Percentiles rank a stretch among this genome's conserved stretches.
These are phyloP conservation scores for Enteromius mattozi DNA, from an alignment of 2,797 vertebrate genomes.

Conservation along the genomic window DNA sequence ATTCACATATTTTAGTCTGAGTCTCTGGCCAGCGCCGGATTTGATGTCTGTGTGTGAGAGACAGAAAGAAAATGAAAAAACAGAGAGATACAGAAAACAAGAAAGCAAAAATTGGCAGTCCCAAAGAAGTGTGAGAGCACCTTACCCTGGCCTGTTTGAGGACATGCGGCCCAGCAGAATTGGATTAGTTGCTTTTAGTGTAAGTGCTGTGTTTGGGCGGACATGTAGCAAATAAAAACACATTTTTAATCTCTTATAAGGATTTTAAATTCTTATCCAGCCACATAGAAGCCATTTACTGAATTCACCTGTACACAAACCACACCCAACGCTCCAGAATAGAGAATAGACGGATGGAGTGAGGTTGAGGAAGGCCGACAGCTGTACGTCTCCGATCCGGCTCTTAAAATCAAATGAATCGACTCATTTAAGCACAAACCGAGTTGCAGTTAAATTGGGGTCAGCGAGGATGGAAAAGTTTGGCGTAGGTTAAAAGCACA, in stretches of 20 bases:
- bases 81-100: not conserved
- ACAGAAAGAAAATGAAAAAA: not conserved
- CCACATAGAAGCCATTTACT: constrained; percentile 41
- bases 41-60: constrained; percentile 23
- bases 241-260: constrained; percentile 52
- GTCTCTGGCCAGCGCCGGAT: constrained; percentile 1
- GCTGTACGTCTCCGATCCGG: not conserved
- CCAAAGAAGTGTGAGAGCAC: constrained; percentile 8
- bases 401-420: constrained; percentile 16
- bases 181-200: constrained; percentile 44
- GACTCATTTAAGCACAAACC: constrained; percentile 26
- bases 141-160: constrained; percentile 23
- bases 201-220: constrained; percentile 38
- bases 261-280: constrained; percentile 41
- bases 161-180: constrained; percentile 23
- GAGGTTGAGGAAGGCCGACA: constrained; percentile 10
- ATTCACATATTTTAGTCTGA: constrained; percentile 42
- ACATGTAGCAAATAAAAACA: constrained; percentile 38
- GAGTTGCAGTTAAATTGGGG: constrained; percentile 45
- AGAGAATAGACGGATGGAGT: not conserved
- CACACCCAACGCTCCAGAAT: not conserved
- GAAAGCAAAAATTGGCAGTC: not conserved
- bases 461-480: constrained; percentile 44
- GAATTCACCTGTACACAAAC: constrained; percentile 27
- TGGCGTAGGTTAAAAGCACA: constrained; percentile 44